phyloP scores from a whole-genome alignment of 2,888 invertebrate genomes.

The Drosophila suboccidentalis region DNA sequence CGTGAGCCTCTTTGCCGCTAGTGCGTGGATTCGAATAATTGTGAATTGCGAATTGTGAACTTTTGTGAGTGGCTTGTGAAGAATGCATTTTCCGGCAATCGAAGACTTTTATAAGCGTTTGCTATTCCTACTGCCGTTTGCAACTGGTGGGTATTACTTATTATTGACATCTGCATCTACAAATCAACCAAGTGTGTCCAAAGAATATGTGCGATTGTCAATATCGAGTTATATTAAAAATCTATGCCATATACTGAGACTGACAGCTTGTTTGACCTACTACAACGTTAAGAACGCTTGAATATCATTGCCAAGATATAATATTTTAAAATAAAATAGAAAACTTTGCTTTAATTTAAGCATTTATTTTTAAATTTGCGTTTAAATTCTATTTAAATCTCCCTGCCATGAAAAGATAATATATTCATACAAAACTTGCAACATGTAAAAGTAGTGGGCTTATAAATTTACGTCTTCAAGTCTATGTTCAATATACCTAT shows the following conservation, averaged over 20 bases:
- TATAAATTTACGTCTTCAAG: not conserved
- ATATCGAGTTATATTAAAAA: slow-evolving; percentile 29
- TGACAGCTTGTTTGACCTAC: too few species aligned
- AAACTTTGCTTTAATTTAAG: too few species aligned
- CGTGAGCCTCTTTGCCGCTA: slow-evolving; percentile 40
- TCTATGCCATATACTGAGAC: not conserved
- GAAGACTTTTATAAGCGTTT: slow-evolving; percentile 70
- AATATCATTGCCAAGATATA: too few species aligned
- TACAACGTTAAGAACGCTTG: too few species aligned
- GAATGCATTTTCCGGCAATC: slow-evolving; percentile 73
- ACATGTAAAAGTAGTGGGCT: too few species aligned
- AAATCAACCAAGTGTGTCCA: slow-evolving; percentile 67
- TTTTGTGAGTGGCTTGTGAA: slow-evolving; percentile 30
- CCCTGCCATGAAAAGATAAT: too few species aligned
- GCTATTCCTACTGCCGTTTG: slow-evolving; percentile 68
- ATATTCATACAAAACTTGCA: too few species aligned
- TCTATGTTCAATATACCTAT: not conserved
- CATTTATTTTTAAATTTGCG: too few species aligned
- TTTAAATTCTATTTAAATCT: too few species aligned
- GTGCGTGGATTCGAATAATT: slow-evolving; percentile 20
- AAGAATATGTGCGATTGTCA: slow-evolving; percentile 34
- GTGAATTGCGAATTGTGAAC: slow-evolving; percentile 9
- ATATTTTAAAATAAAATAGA: too few species aligned
- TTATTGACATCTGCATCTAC: slow-evolving; percentile 27
- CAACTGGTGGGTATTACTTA: slow-evolving; percentile 60